Conservation (phyloP, 2,888 invertebrate species). For the Heliconius charithonia region DNA sequence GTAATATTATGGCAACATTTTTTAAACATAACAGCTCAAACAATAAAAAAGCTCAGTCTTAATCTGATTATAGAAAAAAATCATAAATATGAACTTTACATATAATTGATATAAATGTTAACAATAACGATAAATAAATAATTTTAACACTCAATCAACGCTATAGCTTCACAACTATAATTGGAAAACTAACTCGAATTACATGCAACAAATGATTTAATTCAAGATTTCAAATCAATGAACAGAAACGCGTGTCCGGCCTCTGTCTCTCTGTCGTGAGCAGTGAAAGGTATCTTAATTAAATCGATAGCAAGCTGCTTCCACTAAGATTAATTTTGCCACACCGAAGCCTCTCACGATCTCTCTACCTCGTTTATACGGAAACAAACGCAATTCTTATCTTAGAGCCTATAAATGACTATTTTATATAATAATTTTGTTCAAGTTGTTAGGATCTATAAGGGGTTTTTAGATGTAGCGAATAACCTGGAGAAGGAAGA, state of each 20-base stretch:
- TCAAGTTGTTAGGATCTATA: background rate
- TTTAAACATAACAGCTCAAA: background rate
- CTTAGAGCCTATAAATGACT: background rate
- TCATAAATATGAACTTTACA: background rate
- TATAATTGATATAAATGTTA: background rate
- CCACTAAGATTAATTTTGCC: constrained; percentile 52
- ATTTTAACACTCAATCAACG: background rate
- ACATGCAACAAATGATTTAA: constrained; percentile 8
- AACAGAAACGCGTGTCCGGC: constrained; percentile 22
- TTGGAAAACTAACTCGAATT: constrained; percentile 7
- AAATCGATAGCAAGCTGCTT: constrained; percentile 51
- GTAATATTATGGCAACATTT: background rate
- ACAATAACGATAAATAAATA: background rate
- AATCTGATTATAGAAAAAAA: too few species aligned
- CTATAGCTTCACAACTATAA: constrained; percentile 10
- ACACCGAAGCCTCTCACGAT: constrained; percentile 45
- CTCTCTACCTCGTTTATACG: constrained; percentile 34
- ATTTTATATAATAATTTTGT: constrained; percentile 2
- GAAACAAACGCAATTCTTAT: constrained; percentile 25
- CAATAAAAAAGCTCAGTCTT: background rate
- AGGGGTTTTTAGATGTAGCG: background rate
- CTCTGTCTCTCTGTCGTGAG: constrained; percentile 27
- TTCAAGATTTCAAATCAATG: constrained; percentile 23
- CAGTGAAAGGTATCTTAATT: constrained; percentile 58
- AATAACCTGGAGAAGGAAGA: background rate